Conservation (phyloP, 2,113 vertebrate genomes). For the Ifrita kowaldi region DNA sequence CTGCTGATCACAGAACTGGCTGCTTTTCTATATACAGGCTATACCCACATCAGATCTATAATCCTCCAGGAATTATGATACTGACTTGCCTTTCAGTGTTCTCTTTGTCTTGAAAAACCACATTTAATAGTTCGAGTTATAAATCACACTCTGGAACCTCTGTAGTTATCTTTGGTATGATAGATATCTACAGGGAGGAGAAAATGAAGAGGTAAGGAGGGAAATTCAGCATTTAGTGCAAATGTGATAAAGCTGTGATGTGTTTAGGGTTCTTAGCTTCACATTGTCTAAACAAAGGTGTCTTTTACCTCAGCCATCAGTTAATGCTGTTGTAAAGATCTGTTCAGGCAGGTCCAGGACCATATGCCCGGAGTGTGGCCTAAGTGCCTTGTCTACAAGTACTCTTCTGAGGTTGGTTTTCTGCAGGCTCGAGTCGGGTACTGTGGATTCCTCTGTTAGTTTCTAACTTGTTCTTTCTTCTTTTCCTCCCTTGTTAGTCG, state of each 20-base stretch:
- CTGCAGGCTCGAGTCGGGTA: not conserved
- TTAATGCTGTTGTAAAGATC: not conserved
- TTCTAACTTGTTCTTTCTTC: not conserved
- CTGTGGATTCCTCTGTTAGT: not conserved
- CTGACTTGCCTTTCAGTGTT: not conserved
- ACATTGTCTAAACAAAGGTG: not conserved
- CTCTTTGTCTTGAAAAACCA: not conserved
- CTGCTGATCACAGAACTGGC: not conserved
- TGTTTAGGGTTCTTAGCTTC: not conserved
- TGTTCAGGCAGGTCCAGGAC: not conserved
- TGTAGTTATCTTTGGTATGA: not conserved
- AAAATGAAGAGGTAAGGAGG: not conserved
- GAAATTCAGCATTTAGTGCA: not conserved
- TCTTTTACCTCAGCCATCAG: not conserved
- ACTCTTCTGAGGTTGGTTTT: not conserved
- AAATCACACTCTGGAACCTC: not conserved
- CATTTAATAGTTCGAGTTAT: not conserved
- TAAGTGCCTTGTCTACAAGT: not conserved
- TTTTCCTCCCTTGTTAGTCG: constrained; percentile 64
- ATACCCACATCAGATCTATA: not conserved
- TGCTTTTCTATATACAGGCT: not conserved
- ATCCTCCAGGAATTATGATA: not conserved
- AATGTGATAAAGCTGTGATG: not conserved
- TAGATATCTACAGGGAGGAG: not conserved
- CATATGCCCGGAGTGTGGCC: accelerated